phyloP scores from a whole-genome alignment of 2,888 invertebrate species.

The Temnothorax unifasciatus region DNA sequence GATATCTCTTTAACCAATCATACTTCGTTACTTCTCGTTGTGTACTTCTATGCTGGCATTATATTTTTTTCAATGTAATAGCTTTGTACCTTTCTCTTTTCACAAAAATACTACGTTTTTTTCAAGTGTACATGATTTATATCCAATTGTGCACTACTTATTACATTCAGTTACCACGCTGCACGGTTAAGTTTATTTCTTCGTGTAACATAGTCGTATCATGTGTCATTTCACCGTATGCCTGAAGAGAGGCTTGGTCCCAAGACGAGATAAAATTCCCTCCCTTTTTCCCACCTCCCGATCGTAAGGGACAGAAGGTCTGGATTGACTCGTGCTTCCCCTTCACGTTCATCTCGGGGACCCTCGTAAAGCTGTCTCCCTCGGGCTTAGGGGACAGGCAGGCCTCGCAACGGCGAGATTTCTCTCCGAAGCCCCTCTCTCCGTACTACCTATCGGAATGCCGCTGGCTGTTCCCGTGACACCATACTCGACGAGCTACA shows the following conservation, averaged over 20 bases:
- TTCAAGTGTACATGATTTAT: not conserved
- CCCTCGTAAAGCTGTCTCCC: slow-evolving; percentile 61
- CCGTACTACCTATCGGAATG: slow-evolving; percentile 35
- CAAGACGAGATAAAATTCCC: slow-evolving; percentile 48
- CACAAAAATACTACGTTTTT: not conserved
- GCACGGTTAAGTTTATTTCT: not conserved
- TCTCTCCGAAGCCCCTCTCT: slow-evolving; percentile 31
- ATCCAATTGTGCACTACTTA: not conserved
- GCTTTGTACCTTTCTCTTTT: not conserved
- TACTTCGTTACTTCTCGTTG: not conserved
- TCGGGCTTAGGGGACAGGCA: slow-evolving; percentile 52
- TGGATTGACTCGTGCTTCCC: slow-evolving; percentile 60
- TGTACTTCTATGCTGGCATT: not conserved
- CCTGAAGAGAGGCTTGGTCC: slow-evolving; percentile 16
- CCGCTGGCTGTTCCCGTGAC: slow-evolving; percentile 37
- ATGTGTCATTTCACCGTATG: slow-evolving; percentile 35
- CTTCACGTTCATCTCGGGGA: slow-evolving; percentile 57
- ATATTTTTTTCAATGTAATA: not conserved
- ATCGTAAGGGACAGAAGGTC: slow-evolving; percentile 48
- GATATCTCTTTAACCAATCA: not conserved
- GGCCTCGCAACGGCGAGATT: slow-evolving; percentile 36
- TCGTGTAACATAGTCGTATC: slow-evolving; percentile 26
- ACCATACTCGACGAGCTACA: slow-evolving; percentile 27
- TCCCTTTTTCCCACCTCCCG: slow-evolving; percentile 43
- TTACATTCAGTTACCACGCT: not conserved